These are phyloP conservation scores for Eulemur coronatus DNA, from an alignment of 2,797 vertebrate genomes.

Conservation along the genomic window DNA sequence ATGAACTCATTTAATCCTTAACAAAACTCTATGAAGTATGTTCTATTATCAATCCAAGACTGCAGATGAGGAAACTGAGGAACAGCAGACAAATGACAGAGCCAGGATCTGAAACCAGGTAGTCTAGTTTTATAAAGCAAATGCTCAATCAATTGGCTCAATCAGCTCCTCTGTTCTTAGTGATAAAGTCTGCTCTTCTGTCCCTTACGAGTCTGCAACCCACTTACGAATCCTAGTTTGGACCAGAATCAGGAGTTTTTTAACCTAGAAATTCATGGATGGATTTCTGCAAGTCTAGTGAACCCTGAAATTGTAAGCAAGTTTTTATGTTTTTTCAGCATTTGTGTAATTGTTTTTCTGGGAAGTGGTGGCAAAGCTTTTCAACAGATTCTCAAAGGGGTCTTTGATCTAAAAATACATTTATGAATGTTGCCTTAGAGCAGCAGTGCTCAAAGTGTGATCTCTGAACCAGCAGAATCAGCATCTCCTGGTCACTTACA, in stretches of 20 bases:
- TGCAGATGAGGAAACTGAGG: not conserved
- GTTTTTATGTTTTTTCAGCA: not conserved
- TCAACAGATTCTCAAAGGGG: not conserved
- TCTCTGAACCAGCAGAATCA: not conserved
- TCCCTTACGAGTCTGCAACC: not conserved
- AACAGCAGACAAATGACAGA: not conserved
- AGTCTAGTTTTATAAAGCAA: constrained; percentile 2
- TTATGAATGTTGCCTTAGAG: not conserved
- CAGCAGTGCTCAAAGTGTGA: not conserved
- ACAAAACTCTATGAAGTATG: not conserved
- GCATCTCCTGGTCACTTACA: not conserved
- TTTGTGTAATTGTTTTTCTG: not conserved
- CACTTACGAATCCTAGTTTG: constrained; percentile 30
- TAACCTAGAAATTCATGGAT: not conserved
- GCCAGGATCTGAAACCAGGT: not conserved
- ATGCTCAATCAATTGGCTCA: constrained; percentile 41
- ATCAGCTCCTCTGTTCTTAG: constrained; percentile 44
- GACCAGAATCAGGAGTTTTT: not conserved
- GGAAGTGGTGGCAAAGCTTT: not conserved
- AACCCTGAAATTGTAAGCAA: constrained; percentile 12
- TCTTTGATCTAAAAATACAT: not conserved
- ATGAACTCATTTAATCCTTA: not conserved
- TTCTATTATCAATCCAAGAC: not conserved
- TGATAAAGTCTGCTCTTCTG: not conserved
- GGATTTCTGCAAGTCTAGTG: not conserved